Percentiles rank a stretch among this genome's conserved stretches.
phyloP scores from a whole-genome alignment of 2,797 vertebrate species.

The Tokudaia tokunoshimensis region DNA sequence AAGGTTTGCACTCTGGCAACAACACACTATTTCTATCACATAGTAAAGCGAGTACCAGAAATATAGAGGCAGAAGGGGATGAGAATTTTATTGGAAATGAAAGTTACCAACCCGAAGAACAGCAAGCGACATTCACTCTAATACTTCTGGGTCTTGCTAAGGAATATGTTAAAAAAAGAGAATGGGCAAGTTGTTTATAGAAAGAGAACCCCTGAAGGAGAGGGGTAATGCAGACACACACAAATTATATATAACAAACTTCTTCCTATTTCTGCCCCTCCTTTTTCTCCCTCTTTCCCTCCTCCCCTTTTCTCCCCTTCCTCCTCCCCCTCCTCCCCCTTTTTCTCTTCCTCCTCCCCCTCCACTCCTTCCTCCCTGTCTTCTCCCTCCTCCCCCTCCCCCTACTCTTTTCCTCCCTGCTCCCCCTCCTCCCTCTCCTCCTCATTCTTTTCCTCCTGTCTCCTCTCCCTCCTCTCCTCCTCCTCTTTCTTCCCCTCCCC shows the following conservation, averaged over 20 bases:
- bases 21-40: constrained; percentile 90
- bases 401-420: too few relatives aligned
- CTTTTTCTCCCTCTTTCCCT: background rate
- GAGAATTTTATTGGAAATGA: constrained; percentile 86
- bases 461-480: too few relatives aligned
- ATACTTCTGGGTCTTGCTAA: constrained; percentile 75
- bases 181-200: constrained; percentile 80
- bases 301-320: background rate
- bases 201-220: constrained; percentile 84
- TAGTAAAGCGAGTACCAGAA: constrained; percentile 89
- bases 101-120: constrained; percentile 36
- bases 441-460: too few relatives aligned
- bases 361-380: too few relatives aligned
- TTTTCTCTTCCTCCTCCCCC: too few relatives aligned
- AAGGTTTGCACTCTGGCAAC: constrained; percentile 84
- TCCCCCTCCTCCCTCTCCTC: too few relatives aligned
- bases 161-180: constrained; percentile 71
- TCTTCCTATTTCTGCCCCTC: background rate
- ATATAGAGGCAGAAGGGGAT: constrained; percentile 58
- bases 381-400: too few relatives aligned
- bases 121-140: constrained; percentile 67
- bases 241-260: background rate
- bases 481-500: background rate
- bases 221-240: constrained; percentile 1
- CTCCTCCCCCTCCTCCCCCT: too few relatives aligned